Conservation (phyloP, 2,113 vertebrate species). For the Athene cunicularia region DNA sequence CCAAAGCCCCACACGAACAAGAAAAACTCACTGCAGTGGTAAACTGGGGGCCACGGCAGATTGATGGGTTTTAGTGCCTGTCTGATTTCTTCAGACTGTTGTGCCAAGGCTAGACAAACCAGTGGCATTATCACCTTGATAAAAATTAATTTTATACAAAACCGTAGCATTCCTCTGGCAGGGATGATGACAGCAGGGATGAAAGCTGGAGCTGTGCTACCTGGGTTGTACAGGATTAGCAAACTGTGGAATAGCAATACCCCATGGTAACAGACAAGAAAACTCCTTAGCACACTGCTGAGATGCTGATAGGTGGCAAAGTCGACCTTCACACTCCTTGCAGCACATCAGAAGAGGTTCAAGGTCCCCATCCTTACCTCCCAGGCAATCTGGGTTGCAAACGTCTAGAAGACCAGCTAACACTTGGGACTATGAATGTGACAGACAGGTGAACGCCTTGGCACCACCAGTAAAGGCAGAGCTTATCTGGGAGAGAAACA, state of each 20-base stretch:
- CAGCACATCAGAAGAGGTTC: background rate
- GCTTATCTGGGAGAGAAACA: background rate
- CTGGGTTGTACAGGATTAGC: background rate
- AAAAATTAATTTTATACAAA: background rate
- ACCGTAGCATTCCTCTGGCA: background rate
- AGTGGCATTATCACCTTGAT: background rate
- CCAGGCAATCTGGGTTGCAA: background rate
- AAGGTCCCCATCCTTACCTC: background rate
- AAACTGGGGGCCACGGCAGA: background rate
- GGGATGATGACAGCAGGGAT: background rate
- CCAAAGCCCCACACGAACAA: background rate
- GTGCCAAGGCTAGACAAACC: background rate
- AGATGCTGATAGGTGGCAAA: background rate
- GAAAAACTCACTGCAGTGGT: background rate
- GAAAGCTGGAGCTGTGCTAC: background rate
- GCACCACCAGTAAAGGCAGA: background rate
- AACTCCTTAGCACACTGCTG: background rate
- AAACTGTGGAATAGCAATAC: background rate
- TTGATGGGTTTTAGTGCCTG: background rate
- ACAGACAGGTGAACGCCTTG: background rate
- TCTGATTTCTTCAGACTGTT: background rate
- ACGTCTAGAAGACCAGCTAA: background rate
- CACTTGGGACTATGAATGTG: background rate
- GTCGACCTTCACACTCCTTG: background rate
- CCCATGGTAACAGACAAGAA: background rate